phyloP scores from a whole-genome alignment of 2,888 invertebrate species.

The Perizoma flavofasciatum region DNA sequence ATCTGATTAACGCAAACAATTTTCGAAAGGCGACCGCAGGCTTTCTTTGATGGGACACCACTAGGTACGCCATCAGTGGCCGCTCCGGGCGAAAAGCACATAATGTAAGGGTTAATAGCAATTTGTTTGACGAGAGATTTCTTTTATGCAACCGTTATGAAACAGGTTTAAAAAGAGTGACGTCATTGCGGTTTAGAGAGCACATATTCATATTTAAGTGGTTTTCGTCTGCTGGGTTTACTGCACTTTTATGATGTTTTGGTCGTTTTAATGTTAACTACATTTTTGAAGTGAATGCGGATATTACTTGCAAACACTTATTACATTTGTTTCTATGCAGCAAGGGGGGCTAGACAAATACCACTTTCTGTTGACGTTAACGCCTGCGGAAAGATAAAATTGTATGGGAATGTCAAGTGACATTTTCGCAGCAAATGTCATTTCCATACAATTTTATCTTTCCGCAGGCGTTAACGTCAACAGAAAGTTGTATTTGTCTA shows the following conservation, averaged over 20 bases:
- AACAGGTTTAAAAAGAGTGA: constrained; percentile 26
- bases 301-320: no score
- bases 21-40: constrained; percentile 51
- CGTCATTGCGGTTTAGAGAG: constrained; percentile 29
- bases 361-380: no score
- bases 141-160: constrained; percentile 44
- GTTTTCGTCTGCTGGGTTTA: constrained; percentile 24
- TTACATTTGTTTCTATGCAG: no score
- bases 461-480: no score
- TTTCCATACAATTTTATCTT: no score
- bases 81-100: constrained; percentile 30
- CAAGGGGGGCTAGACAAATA: no score
- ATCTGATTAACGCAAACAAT: constrained; percentile 77
- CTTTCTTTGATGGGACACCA: constrained; percentile 36
- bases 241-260: constrained; percentile 12
- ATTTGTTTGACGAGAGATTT: constrained; percentile 60
- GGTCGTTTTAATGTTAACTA: constrained; percentile 14
- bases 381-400: no score
- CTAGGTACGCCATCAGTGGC: constrained; percentile 7
- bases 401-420: no score
- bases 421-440: no score
- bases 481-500: no score
- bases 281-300: constrained; percentile 2
- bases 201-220: constrained; percentile 26
- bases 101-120: constrained; percentile 52